Percentiles rank a stretch among this genome's conserved stretches.
These are phyloP conservation scores for Pseudorhombus dupliciocellatus DNA, from an alignment of 2,113 vertebrate genomes.

Conservation along the genomic window DNA sequence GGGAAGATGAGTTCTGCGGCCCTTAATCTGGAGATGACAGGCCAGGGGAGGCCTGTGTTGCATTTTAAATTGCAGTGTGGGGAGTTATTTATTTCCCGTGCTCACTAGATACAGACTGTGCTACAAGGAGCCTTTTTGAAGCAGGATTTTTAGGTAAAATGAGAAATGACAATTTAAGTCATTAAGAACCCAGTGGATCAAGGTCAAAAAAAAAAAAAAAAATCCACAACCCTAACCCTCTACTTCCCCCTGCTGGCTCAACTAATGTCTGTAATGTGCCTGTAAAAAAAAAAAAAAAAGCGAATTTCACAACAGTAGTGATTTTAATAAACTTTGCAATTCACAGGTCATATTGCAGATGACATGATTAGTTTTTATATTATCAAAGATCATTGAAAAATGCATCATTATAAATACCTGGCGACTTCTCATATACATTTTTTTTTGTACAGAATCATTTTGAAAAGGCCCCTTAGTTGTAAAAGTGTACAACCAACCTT, in stretches of 20 bases:
- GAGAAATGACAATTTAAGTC: not conserved
- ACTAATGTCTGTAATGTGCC: not conserved
- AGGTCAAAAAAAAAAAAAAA: not conserved
- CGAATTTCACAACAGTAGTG: conserved; percentile 27
- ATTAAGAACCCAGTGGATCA: not conserved
- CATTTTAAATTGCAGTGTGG: not conserved
- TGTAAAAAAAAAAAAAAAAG: too few relatives aligned
- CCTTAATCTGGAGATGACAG: conserved; percentile 30
- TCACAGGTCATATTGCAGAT: conserved; percentile 60
- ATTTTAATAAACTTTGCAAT: conserved; percentile 72
- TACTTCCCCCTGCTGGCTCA: conserved; percentile 62
- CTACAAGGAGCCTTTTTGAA: not conserved
- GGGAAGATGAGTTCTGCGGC: conserved; percentile 3
- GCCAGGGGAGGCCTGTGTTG: not conserved
- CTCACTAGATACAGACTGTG: not conserved
- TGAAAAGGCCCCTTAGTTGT: conserved; percentile 67
- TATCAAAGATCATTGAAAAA: conserved; percentile 67
- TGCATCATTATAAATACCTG: conserved; percentile 74
- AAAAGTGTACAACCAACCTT: conserved; percentile 58
- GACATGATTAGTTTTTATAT: conserved; percentile 66
- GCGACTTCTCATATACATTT: conserved; percentile 67
- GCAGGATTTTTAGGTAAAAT: not conserved
- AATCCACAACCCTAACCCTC: conserved; percentile 2
- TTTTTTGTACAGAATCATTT: conserved; percentile 69
- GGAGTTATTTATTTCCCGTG: not conserved